These are phyloP conservation scores for Drosophila neutralis DNA, from an alignment of 2,888 invertebrate genomes.

Conservation along the genomic window DNA sequence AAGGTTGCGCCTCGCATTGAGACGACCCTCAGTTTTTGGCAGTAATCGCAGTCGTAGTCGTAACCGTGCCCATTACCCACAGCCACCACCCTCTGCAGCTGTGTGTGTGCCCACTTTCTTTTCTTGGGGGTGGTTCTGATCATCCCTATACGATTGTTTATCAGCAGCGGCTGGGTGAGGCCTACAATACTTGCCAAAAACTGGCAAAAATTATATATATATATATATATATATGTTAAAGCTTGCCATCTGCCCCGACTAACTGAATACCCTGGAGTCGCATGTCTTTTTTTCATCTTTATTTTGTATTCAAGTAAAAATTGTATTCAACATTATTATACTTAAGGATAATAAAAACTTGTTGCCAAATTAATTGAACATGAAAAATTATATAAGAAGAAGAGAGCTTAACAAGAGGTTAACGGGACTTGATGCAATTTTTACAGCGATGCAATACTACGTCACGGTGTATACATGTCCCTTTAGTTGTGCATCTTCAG, in stretches of 20 bases:
- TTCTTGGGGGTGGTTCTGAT: constrained; percentile 30
- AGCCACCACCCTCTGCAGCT: constrained; percentile 17
- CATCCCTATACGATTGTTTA: constrained; percentile 28
- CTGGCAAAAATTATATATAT: constrained; percentile 21
- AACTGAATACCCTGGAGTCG: not conserved
- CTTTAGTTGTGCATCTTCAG: too few species aligned
- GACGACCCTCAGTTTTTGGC: constrained; percentile 53
- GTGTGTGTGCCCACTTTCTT: not conserved
- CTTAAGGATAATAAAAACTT: not conserved
- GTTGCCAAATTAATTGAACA: not conserved
- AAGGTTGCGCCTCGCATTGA: constrained; percentile 25
- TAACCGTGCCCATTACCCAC: constrained; percentile 5
- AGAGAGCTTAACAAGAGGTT: not conserved
- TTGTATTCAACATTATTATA: not conserved
- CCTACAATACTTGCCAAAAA: constrained; percentile 29
- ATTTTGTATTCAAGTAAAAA: not conserved
- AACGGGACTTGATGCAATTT: not conserved
- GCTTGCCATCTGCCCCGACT: not conserved
- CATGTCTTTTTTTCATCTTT: too few species aligned
- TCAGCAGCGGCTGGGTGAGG: constrained; percentile 28
- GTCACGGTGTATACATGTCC: not conserved
- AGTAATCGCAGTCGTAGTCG: not conserved
- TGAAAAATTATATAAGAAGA: not conserved
- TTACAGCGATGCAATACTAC: not conserved
- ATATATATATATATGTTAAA: not conserved